phyloP scores from a whole-genome alignment of 2,797 vertebrate species.

The Echeneis naucrates region DNA sequence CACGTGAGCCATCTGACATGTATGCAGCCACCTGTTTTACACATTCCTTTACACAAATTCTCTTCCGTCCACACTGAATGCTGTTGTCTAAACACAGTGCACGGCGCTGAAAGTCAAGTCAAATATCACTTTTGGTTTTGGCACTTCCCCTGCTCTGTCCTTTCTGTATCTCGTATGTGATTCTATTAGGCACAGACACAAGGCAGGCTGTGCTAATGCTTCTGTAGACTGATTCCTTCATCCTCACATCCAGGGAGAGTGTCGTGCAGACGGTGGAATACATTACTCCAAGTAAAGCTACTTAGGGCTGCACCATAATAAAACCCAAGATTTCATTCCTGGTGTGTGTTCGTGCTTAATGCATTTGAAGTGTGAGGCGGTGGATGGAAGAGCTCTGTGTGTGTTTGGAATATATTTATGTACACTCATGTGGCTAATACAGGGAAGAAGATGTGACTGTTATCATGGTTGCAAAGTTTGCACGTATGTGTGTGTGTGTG shows the following conservation, averaged over 20 bases:
- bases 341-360: conserved; percentile 16
- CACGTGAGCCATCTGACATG: no score
- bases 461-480: conserved; percentile 1
- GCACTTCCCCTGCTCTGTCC: neutral
- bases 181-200: conserved; percentile 47
- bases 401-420: neutral
- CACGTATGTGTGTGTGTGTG: neutral
- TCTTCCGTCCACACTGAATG: neutral
- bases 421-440: neutral
- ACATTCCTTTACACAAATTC: neutral
- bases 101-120: neutral
- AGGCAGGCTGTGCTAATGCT: conserved; percentile 30
- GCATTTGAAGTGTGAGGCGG: neutral
- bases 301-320: conserved; percentile 50
- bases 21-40: neutral
- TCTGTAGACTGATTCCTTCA: conserved; percentile 45
- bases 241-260: conserved; percentile 24
- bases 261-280: conserved; percentile 40
- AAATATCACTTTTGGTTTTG: conserved; percentile 1
- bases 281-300: conserved; percentile 54
- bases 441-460: neutral
- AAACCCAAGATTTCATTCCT: conserved; percentile 29
- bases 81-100: neutral
- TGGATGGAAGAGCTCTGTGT: neutral
- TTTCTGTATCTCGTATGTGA: conserved; percentile 35